Base-by-base conservation (phyloP, 2,113 vertebrate species). In the Cariama cristata region DNA sequence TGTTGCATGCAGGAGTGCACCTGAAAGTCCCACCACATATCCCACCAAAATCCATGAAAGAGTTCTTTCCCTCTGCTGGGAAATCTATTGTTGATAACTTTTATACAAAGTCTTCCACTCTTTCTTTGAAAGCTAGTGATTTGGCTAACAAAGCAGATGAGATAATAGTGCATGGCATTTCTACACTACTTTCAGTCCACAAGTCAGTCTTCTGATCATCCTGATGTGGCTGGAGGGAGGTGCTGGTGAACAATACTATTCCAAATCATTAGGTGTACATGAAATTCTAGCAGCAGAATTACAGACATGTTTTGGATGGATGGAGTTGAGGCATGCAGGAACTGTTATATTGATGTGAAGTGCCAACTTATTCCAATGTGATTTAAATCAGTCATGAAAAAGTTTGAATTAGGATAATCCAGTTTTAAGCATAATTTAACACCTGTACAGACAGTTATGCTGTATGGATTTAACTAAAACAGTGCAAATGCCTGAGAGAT, bases 181-280 rank as follows among this genome's bases (percentile, higher is more conserved):
- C 49, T 42, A 4, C 30, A 4, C 38, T 33, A 2, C 28, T 56
- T 88, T 18, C 45, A 35, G 49, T 6, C 63, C 73, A 5, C 24
- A 24, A 28, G 42, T 38, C 45, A 14, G 19, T 64, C 17, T 33
- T 28, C 30, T 11, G 4, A 6, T 44, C 35, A 33, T 26, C 55
- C 27, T 47, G 40, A 4, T 8, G 22, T 32, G 49, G 22, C 30
- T 82, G 79, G 49, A 86, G n/a, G 45, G n/a, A 69, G 23, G 9
- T 91, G 84, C 28, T 90, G 66, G 26, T 72, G 44, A 33, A 4
- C 44, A 44, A 9, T 12, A 27, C 40, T 59, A 0, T 79, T 75
- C 49, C 74, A 33, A 38, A 2, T 24, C 17, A 0, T 5, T 64
- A 75, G 13, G 10, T 49, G 40, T 30, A 14, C 0, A 2, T 21